phyloP scores from a whole-genome alignment of 2,113 vertebrate genomes.

The Isurus oxyrinchus region DNA sequence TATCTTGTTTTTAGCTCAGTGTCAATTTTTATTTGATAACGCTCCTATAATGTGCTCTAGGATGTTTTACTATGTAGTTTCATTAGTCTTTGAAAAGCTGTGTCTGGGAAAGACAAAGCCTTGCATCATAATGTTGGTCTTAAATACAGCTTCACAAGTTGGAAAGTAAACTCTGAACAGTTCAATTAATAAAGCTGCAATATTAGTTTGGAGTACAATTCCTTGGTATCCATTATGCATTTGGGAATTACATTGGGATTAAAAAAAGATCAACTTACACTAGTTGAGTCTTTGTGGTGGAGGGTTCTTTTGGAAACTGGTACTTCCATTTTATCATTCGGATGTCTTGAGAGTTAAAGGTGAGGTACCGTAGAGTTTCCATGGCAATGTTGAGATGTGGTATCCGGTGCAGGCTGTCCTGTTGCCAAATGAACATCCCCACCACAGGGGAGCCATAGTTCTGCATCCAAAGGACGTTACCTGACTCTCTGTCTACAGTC shows the following conservation, averaged over 20 bases:
- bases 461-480: constrained; percentile 83
- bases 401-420: constrained; percentile 74
- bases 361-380: constrained; percentile 88
- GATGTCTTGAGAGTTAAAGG: constrained; percentile 74
- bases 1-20: neutral
- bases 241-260: neutral
- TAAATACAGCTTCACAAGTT: neutral
- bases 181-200: neutral
- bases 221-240: neutral
- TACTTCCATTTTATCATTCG: constrained; percentile 71
- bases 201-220: neutral
- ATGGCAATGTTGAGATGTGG: constrained; percentile 81
- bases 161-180: neutral
- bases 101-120: neutral
- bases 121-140: neutral
- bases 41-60: neutral
- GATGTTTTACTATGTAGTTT: neutral
- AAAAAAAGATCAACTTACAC: constrained; percentile 61
- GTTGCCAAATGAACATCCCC: constrained; percentile 80
- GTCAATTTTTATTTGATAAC: neutral
- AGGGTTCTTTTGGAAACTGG: constrained; percentile 65
- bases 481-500: constrained; percentile 77
- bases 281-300: constrained; percentile 71
- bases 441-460: constrained; percentile 83
- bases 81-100: neutral